phyloP scores from a whole-genome alignment of 2,113 vertebrate genomes.

The Silurus glanis region DNA sequence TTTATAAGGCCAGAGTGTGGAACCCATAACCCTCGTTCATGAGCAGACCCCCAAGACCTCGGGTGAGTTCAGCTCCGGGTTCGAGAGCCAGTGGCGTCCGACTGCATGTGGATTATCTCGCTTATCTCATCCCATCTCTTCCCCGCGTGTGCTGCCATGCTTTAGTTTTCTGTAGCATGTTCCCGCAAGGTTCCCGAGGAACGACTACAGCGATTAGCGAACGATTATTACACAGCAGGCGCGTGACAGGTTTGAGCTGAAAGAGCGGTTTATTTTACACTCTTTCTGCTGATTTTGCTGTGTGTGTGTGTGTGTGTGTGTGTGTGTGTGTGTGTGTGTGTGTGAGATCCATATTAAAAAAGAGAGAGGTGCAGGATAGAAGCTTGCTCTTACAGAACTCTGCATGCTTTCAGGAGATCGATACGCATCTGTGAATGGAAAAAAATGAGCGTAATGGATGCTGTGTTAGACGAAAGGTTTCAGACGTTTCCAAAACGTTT shows the following conservation, averaged over 20 bases:
- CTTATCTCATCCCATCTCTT: neutral
- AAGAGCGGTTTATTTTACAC: neutral
- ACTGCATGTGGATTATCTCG: slow-evolving; percentile 26
- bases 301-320: too few species aligned
- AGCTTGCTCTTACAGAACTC: slow-evolving; percentile 17
- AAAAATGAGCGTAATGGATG: neutral
- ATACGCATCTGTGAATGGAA: slow-evolving; percentile 29
- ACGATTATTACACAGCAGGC: neutral
- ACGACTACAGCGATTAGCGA: neutral
- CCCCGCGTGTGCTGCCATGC: slow-evolving; percentile 14
- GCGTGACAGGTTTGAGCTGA: neutral
- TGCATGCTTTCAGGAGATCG: slow-evolving; percentile 37
- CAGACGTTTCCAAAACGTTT: neutral
- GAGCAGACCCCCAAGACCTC: slow-evolving; percentile 75
- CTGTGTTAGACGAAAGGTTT: neutral
- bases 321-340: too few species aligned
- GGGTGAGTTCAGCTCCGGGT: slow-evolving; percentile 78
- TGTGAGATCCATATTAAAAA: neutral
- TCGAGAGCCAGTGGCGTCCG: neutral
- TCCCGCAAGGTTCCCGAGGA: neutral
- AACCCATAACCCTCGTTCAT: slow-evolving; percentile 64
- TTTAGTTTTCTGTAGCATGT: neutral
- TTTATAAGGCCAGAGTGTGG: slow-evolving; percentile 71
- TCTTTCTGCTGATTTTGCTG: neutral
- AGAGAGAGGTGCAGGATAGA: neutral